A percentile compares a stretch with the other conserved stretches of the same genome.
Conservation (phyloP, 2,888 invertebrate genomes). For the Automeris io region DNA sequence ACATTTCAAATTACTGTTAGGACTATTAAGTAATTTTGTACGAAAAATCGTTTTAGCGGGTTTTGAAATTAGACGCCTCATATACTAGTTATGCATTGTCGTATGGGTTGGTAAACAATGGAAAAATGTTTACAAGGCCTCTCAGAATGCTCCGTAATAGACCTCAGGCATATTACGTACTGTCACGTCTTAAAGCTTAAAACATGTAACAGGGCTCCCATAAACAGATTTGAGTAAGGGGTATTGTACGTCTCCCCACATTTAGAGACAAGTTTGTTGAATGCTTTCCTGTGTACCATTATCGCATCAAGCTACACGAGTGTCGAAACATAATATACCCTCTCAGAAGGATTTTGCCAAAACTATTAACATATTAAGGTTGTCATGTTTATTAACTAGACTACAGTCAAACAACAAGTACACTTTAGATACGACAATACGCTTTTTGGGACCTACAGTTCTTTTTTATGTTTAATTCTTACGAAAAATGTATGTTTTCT, state of each 20-base stretch:
- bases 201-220: constrained; percentile 37
- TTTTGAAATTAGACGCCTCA: no score
- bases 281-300: constrained; percentile 65
- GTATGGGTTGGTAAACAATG: no score
- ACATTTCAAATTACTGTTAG: no score
- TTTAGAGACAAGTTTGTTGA: constrained; percentile 53
- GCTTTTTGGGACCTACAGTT: no score
- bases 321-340: constrained; percentile 6
- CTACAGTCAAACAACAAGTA: no score
- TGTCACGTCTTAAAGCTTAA: constrained; percentile 49
- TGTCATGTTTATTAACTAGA: no score
- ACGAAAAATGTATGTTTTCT: no score
- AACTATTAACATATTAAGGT: not conserved
- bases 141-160: constrained; percentile 15
- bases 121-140: constrained; percentile 1
- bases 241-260: constrained; percentile 32
- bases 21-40: no score
- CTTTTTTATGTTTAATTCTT: no score
- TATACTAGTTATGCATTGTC: no score
- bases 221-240: constrained; percentile 54
- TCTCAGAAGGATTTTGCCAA: not conserved
- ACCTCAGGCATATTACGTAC: constrained; percentile 20
- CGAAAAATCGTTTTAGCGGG: no score
- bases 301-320: constrained; percentile 42
- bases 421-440: no score